Base-by-base conservation (phyloP, 2,113 vertebrate species). In the Machaerirhynchus nigripectus region DNA sequence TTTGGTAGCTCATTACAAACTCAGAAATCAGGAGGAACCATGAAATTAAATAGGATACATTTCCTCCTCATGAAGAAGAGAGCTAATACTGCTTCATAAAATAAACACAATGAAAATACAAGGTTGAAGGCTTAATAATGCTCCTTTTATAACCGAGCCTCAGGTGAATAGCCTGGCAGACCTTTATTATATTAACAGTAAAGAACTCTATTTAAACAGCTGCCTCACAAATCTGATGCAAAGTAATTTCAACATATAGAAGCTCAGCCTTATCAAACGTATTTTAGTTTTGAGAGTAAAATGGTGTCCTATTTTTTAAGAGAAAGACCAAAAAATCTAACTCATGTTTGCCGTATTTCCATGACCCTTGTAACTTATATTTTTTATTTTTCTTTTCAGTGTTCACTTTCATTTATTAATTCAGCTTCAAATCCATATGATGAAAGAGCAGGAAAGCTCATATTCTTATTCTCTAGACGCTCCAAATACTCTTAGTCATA, bases 101-200 rank as follows among this genome's bases (percentile, higher is more conserved):
- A 93, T 79, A 84, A 93, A 95, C 27, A 84, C 65, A 92, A 40
- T 44, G 74, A 81, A 93, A 93, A 95, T 39, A 71, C 37, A 78
- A 87, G 27, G 53, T 24, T 92, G 56, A 55, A 92, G 50, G 73
- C 59, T 94, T 89, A 91, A 84, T 82, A 94, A 89, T 35, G 49
- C 31, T 83, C 47, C 76, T 83, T 86, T 73, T 84, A 24, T 50
- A 85, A 50, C 42, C 2, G 2, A 94, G 63, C 42, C 63, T 60
- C 65, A 92, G 65, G 83, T 87, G 80, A 84, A 24, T 22, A 71
- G 42, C 73, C 64, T 59, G 31, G 60, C 68, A 96, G 83, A 92
- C 63, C 33, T 65, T 77, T 37, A 81, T 77, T 81, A 68, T 52
- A 53, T 35, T 73, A 94, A 69, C 60, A 78, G 50, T 50, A 75